Base-by-base conservation (phyloP, 2,888 invertebrate genomes). In the Tillus elongatus region DNA sequence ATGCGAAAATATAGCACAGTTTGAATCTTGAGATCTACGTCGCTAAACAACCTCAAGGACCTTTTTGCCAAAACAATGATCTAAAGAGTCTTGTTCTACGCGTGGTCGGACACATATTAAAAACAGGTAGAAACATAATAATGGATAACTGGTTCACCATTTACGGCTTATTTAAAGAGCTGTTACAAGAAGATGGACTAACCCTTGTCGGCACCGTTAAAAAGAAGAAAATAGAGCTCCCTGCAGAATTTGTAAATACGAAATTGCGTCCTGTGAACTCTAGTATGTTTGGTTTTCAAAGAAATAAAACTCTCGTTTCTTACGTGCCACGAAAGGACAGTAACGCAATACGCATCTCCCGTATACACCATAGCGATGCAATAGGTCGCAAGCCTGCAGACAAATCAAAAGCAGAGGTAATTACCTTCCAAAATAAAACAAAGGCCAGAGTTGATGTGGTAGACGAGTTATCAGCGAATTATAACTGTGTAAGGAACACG, bases 251-350 rank as follows among this genome's bases (percentile, higher is more conserved):
- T 19, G n/a, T n/a, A 6, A 19, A 19, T n/a, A 19, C 24, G 6
- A 19, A 19, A 19, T 8, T n/a, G n/a, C 6, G 24, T 8, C 24
- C 24, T 8, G 24, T 19, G 6, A n/a, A n/a, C n/a, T 19, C 24
- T 19, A 19, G 24, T 19, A 19, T 19, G 24, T 19, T 19, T 19
- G 24, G 24, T n/a, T 19, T 19, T n/a, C 24, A 19, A 19, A 19
- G n/a, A 19, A 19, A 19, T 19, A 19, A 8, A 8, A 19, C 24
- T 19, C n/a, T 19, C 6, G 24, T 19, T 8, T 8, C 6, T n/a
- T 19, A 19, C 24, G 24, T 19, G 6, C 24, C 24, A 8, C 6
- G n/a, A n/a, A 19, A 19, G 24, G 6, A 19, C 24, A 19, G 24
- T 8, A 19, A 19, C n/a, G 24, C n/a, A 19, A 8, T 19, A n/a